Conservation (phyloP, 2,113 vertebrate genomes). For the Acanthisitta chloris region DNA sequence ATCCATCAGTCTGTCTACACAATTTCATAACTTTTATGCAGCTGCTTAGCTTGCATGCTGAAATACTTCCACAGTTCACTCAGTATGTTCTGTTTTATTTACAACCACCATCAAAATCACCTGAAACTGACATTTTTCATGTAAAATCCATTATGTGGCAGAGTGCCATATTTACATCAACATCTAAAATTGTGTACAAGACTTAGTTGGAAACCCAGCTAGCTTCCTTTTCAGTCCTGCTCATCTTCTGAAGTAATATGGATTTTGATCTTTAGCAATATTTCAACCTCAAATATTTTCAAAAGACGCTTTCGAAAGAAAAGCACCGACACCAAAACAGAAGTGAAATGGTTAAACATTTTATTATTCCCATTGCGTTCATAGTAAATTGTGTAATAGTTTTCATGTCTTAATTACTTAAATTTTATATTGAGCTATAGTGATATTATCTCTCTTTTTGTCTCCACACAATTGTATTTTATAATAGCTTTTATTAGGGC, state of each 20-base stretch:
- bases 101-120: conserved; percentile 11
- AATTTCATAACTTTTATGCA: conserved; percentile 31
- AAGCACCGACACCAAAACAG: background rate
- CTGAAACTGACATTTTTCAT: conserved; percentile 24
- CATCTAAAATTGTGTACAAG: background rate
- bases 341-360: conserved; percentile 67
- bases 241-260: background rate
- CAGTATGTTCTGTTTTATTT: conserved; percentile 25
- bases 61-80: conserved; percentile 5
- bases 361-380: conserved; percentile 77
- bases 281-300: background rate
- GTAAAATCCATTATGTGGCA: background rate
- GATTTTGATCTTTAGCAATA: background rate
- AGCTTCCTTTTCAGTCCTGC: background rate
- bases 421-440: conserved; percentile 84
- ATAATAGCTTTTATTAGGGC: conserved; percentile 84
- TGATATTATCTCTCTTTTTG: conserved; percentile 85
- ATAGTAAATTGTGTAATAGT: conserved; percentile 84
- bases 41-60: conserved; percentile 19
- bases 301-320: background rate
- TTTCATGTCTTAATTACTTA: conserved; percentile 88
- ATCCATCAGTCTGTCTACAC: conserved; percentile 11
- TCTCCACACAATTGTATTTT: conserved; percentile 84
- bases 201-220: background rate
- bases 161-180: background rate